Evolutionary conservation across 2,888 invertebrate species (phyloP).

Genomic region (Geotrupes spiniger): DNA sequence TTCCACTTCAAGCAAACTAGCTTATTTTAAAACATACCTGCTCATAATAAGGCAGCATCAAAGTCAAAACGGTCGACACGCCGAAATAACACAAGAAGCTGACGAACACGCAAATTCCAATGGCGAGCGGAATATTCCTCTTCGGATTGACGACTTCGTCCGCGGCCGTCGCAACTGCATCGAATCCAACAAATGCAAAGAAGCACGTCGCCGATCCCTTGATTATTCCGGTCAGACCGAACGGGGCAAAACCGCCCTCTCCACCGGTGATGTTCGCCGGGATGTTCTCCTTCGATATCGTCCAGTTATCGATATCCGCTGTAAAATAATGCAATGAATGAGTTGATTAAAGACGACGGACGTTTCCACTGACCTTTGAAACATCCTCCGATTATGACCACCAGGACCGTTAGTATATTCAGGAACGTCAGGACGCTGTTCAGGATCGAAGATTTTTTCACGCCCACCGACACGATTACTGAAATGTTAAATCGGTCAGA

Average conservation of each 20-base stretch:
- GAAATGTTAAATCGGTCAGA: constrained; percentile 32
- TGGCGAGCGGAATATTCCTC: constrained; percentile 85
- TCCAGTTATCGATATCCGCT: constrained; percentile 81
- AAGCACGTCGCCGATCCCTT: constrained; percentile 85
- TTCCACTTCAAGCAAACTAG: no score
- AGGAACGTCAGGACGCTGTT: constrained; percentile 90
- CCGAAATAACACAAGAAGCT: constrained; percentile 89
- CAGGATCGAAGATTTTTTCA: constrained; percentile 76
- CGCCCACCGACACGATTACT: constrained; percentile 67
- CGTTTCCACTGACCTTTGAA: constrained; percentile 56
- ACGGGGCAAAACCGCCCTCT: constrained; percentile 88
- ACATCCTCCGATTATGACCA: constrained; percentile 79
- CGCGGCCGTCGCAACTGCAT: constrained; percentile 85
- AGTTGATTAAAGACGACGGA: neutral
- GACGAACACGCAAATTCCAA: constrained; percentile 76
- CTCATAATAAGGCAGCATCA: constrained; percentile 90
- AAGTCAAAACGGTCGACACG: constrained; percentile 85
- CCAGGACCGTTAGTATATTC: constrained; percentile 77
- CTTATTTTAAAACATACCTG: no score
- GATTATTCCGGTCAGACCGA: constrained; percentile 83
- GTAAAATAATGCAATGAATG: constrained; percentile 25
- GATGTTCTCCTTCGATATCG: constrained; percentile 61
- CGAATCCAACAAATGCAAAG: constrained; percentile 95
- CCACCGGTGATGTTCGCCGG: constrained; percentile 59
- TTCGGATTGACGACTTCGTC: constrained; percentile 95